Conservation (phyloP, 2,888 invertebrate species). For the Drosophila incognita region DNA sequence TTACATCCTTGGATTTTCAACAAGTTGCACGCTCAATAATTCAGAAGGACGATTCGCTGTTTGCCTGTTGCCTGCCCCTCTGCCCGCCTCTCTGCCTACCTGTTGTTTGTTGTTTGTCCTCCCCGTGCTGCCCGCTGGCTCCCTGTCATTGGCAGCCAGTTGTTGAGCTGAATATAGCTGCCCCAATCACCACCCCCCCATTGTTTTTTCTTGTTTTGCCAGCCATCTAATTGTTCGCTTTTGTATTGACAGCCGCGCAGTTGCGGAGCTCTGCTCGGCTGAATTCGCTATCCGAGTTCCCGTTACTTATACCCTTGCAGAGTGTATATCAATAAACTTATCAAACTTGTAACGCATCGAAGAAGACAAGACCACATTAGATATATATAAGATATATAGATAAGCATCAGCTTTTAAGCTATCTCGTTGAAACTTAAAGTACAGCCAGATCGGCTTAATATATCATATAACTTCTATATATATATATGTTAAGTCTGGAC, state of each 20-base stretch:
- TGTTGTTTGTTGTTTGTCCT: slow-evolving; percentile 13
- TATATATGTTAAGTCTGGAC: background rate
- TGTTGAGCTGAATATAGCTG: slow-evolving; percentile 19
- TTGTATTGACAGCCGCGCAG: slow-evolving; percentile 74
- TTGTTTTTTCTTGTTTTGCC: slow-evolving; percentile 6
- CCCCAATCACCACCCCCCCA: background rate
- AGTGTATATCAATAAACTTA: background rate
- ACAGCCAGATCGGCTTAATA: background rate
- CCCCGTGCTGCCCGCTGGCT: slow-evolving; percentile 16
- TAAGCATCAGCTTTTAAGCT: background rate
- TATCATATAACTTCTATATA: background rate
- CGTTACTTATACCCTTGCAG: slow-evolving; percentile 2
- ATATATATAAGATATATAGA: background rate
- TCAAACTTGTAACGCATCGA: background rate
- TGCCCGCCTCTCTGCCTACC: slow-evolving; percentile 5
- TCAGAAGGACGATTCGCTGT: slow-evolving; percentile 72
- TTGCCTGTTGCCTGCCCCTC: slow-evolving; percentile 46
- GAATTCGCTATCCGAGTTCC: slow-evolving; percentile 64
- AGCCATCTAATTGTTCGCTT: slow-evolving; percentile 67
- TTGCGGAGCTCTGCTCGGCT: slow-evolving; percentile 71
- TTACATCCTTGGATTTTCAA: slow-evolving; percentile 72
- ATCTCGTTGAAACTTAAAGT: background rate
- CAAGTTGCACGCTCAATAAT: slow-evolving; percentile 76
- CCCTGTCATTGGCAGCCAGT: slow-evolving; percentile 58
- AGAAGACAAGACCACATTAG: background rate